Percentiles rank a stretch among this genome's conserved stretches.
Evolutionary conservation across 1,140 invertebrate species (phyloP).

Genomic region (Chelonus insularis): DNA sequence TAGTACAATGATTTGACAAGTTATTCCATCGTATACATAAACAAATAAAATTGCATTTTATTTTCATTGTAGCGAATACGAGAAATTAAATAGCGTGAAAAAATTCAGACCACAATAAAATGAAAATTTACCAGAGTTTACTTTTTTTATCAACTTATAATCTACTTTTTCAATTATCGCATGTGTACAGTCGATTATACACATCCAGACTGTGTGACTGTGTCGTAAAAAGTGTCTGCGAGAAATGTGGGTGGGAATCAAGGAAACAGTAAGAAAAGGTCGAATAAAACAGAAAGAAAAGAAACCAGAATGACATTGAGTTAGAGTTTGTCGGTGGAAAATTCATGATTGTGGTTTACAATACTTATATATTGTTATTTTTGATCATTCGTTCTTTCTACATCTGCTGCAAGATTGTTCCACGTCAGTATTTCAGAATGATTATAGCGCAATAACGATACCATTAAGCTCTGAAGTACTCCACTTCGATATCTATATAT

Average conservation of each 20-base stretch:
- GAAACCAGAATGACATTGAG: not conserved
- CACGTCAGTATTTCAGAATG: not conserved
- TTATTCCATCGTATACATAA: no score
- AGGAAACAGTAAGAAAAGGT: not conserved
- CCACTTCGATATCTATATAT: not conserved
- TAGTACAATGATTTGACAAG: no score
- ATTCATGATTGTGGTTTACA: slow-evolving; percentile 1
- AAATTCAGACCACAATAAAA: no score
- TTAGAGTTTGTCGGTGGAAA: not conserved
- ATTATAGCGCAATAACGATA: not conserved
- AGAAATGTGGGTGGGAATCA: not conserved
- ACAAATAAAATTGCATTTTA: no score
- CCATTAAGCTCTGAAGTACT: not conserved
- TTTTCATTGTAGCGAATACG: no score
- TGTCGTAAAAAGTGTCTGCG: slow-evolving; percentile 14
- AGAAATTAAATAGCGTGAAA: no score
- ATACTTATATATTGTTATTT: not conserved
- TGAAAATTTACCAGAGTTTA: no score
- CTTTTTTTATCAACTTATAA: no score
- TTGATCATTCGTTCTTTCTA: not conserved
- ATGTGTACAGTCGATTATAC: slow-evolving; percentile 6
- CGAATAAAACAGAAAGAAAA: not conserved
- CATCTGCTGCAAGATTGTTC: not conserved
- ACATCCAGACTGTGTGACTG: not conserved
- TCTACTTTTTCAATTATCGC: slow-evolving; percentile 36